Evolutionary conservation across 1,140 invertebrate genomes (phyloP).

Genomic region (Heliconius congener): DNA sequence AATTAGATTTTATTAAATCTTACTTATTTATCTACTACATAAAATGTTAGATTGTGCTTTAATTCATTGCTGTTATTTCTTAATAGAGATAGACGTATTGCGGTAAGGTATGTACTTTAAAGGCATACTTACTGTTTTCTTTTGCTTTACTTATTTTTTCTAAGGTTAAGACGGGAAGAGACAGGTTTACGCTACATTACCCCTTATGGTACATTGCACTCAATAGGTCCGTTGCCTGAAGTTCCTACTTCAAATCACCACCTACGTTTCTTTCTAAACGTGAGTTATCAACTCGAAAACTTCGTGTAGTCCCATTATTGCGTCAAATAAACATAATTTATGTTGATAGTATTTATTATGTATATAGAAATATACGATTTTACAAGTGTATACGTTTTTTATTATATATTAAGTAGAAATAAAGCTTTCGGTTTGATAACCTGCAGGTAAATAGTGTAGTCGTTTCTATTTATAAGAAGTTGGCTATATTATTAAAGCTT

Average conservation of each 20-base stretch:
- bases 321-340: conserved; percentile 6
- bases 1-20: conserved; percentile 21
- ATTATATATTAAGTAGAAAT: neutral
- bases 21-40: neutral
- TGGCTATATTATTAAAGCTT: neutral
- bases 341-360: neutral
- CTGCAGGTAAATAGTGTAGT: neutral
- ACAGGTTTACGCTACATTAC: conserved; percentile 66
- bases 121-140: conserved; percentile 9
- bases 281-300: conserved; percentile 45
- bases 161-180: conserved; percentile 47
- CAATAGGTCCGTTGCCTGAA: conserved; percentile 47
- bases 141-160: conserved; percentile 44
- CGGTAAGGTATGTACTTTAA: neutral
- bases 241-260: conserved; percentile 42
- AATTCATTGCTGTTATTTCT: neutral
- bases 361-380: neutral
- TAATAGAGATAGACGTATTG: neutral
- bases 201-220: conserved; percentile 59
- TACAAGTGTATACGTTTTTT: neutral
- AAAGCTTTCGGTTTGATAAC: neutral
- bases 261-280: conserved; percentile 46
- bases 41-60: neutral
- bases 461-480: neutral
- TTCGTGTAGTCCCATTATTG: neutral